phyloP scores from a whole-genome alignment of 2,888 invertebrate species.

The Julus scandinavius region DNA sequence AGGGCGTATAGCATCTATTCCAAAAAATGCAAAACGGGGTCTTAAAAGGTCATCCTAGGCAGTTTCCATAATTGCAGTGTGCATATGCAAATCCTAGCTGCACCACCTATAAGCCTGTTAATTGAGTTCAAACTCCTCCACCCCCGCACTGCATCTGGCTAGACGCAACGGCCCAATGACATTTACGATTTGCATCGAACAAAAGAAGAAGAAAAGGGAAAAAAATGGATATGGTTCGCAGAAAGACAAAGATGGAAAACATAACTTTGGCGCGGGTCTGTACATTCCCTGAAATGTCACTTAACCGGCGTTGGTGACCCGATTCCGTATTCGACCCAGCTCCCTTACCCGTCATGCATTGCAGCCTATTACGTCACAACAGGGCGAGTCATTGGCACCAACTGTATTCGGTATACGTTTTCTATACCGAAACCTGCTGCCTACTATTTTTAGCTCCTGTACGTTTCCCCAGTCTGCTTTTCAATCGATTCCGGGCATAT shows the following conservation, averaged over 20 bases:
- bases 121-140: background rate
- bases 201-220: too few relatives aligned
- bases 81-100: background rate
- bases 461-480: conserved; percentile 47
- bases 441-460: conserved; percentile 47
- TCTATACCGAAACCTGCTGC: background rate
- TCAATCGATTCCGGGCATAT: conserved; percentile 50
- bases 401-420: background rate
- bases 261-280: background rate
- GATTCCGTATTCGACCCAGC: conserved; percentile 35
- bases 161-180: conserved; percentile 22
- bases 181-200: background rate
- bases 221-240: background rate
- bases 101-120: background rate
- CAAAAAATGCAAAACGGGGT: background rate
- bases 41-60: background rate
- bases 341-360: conserved; percentile 28
- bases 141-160: background rate
- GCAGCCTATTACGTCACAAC: conserved; percentile 40
- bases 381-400: conserved; percentile 45
- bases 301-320: conserved; percentile 34
- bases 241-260: background rate
- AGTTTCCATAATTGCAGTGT: background rate
- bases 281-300: conserved; percentile 44
- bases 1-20: too few relatives aligned